These are phyloP conservation scores for Hymenopus coronatus DNA, from an alignment of 2,888 invertebrate species.

Conservation along the genomic window DNA sequence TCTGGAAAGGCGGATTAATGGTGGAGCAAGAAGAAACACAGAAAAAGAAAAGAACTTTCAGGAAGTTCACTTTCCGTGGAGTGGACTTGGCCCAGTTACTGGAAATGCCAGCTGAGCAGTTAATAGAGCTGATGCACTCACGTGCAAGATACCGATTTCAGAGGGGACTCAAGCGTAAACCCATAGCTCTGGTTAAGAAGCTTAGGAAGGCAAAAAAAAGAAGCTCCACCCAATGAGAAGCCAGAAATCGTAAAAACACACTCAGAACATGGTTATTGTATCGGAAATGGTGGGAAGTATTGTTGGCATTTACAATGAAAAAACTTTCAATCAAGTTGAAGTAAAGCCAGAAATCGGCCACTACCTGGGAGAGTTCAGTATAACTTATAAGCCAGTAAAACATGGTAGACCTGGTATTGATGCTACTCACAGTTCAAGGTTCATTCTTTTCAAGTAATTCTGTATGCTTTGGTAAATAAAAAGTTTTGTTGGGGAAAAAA, in stretches of 20 bases:
- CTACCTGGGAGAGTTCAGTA: slow-evolving; percentile 92
- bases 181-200: slow-evolving; percentile 86
- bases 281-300: slow-evolving; percentile 99
- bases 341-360: slow-evolving; percentile 90
- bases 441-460: slow-evolving; percentile 92
- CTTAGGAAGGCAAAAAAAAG: too few species aligned
- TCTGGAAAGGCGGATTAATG: too few species aligned
- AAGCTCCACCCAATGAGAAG: too few species aligned
- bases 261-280: slow-evolving; percentile 98
- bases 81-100: slow-evolving; percentile 98
- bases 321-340: slow-evolving; percentile 86
- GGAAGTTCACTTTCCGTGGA: slow-evolving; percentile 99
- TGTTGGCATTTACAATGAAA: slow-evolving; percentile 97
- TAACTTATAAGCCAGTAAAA: slow-evolving; percentile 96
- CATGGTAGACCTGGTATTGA: slow-evolving; percentile 97
- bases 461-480: neutral
- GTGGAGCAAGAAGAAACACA: slow-evolving; percentile 84
- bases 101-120: slow-evolving; percentile 96
- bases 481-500: slow-evolving; percentile 20
- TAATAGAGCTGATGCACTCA: slow-evolving; percentile 93
- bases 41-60: slow-evolving; percentile 99
- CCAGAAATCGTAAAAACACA: slow-evolving; percentile 99
- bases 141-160: slow-evolving; percentile 91
- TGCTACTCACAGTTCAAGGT: slow-evolving; percentile 95
- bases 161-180: slow-evolving; percentile 89